Evolutionary conservation across 2,797 vertebrate species (phyloP).

Genomic region (Parotocinclus haroldoi): DNA sequence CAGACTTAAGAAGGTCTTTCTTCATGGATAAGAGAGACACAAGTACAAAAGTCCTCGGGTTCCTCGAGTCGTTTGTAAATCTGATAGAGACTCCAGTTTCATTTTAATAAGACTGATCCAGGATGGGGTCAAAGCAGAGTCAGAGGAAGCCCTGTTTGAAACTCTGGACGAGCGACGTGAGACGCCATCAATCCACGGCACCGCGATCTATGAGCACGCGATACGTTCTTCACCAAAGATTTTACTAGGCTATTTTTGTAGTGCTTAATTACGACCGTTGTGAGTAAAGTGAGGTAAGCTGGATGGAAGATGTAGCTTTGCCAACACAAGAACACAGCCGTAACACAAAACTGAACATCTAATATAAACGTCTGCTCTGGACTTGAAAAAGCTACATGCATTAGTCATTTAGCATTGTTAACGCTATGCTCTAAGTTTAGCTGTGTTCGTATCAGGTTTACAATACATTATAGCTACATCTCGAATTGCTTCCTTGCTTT

Average conservation of each 20-base stretch:
- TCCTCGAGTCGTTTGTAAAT: too few relatives aligned
- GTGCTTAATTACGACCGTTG: neutral
- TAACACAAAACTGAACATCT: too few relatives aligned
- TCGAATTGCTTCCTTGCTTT: neutral
- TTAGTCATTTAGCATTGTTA: conserved; percentile 1
- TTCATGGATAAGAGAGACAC: too few relatives aligned
- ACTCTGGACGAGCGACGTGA: conserved; percentile 4
- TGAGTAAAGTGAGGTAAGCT: too few relatives aligned
- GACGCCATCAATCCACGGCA: neutral
- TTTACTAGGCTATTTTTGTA: conserved; percentile 12
- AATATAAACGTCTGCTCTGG: too few relatives aligned
- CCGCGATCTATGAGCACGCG: conserved; percentile 1
- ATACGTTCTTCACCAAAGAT: conserved; percentile 39
- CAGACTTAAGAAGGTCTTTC: too few relatives aligned
- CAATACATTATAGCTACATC: too few relatives aligned
- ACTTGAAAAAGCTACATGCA: neutral
- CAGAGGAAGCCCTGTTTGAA: neutral
- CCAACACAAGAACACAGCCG: neutral
- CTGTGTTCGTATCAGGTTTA: too few relatives aligned
- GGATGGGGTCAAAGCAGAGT: conserved; percentile 5
- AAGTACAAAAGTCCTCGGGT: too few relatives aligned
- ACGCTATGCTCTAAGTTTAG: neutral
- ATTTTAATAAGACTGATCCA: conserved; percentile 25
- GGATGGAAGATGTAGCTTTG: conserved; percentile 4
- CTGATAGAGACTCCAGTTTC: neutral